Base-by-base conservation (phyloP, 2,888 invertebrate genomes). In the Cryptocheilus praepositus region DNA sequence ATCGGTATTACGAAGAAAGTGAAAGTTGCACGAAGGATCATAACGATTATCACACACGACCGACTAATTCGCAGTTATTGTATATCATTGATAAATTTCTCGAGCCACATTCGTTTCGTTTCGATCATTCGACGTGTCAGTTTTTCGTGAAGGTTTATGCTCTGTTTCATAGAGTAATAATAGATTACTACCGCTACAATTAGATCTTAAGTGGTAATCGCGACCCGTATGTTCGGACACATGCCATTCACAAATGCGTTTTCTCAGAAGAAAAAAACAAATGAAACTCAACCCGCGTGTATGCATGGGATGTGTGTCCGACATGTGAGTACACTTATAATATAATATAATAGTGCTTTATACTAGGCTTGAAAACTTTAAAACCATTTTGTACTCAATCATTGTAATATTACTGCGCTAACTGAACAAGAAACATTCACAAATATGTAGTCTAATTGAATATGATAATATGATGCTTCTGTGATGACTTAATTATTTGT, bases 401-500 rank as follows among this genome's bases (percentile, higher is more conserved):
- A 86, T 85, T 85, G 84, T 86, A 86, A 85, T 83, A 84, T 81
- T 86, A 86, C 75, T 82, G 84, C 84, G 86, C 85, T 87, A 83
- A 87, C 70, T 66, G 71, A 76, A 81, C 78, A 76, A 78, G 79
- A 36, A 77, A 81, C 71, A 77, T 74, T 77, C 79, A 80, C 76
- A 76, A 80, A 79, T 81, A 85, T 83, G 81, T 86, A 87, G 83
- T 87, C 81, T 86, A 86, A 82, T 81, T 81, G 80, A 82, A 82
- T 83, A 85, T 76, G 83, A 82, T 83, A 84, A 84, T 81, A 83
- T 83, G 83, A 88, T 84, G 88, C 88, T 88, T 88, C 87, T 88
- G 88, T 86, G 88, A 88, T 87, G 86, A 86, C 77, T 83, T 85
- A 84, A 84, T 80, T 85, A 82, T 83, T 84, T 84, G 81, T 85